phyloP scores from a whole-genome alignment of 2,888 invertebrate genomes.

The Ectropis crepuscularia region DNA sequence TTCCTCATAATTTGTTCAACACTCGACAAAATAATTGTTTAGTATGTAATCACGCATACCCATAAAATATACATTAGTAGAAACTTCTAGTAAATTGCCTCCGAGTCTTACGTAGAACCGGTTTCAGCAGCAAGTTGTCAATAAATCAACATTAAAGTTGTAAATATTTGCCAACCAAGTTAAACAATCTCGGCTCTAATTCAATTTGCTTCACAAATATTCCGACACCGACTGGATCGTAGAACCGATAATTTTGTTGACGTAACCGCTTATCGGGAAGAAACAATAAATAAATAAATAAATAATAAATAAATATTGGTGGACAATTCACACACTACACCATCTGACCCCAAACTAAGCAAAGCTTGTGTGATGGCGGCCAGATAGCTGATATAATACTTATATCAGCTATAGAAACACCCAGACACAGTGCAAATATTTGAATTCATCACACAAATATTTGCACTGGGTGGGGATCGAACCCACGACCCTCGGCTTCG shows the following conservation, averaged over 20 bases:
- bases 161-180: constrained; percentile 65
- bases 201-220: constrained; percentile 67
- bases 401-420: too few relatives aligned
- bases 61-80: not conserved
- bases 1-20: too few relatives aligned
- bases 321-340: too few relatives aligned
- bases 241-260: constrained; percentile 56
- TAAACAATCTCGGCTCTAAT: constrained; percentile 64
- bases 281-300: constrained; percentile 22
- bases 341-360: too few relatives aligned
- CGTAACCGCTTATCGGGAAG: constrained; percentile 19
- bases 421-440: too few relatives aligned
- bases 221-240: constrained; percentile 46
- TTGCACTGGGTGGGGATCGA: too few relatives aligned
- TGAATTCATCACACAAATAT: too few relatives aligned
- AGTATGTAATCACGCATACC: not conserved
- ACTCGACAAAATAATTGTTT: not conserved
- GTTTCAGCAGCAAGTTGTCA: constrained; percentile 21
- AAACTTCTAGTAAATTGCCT: constrained; percentile 3
- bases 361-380: too few relatives aligned
- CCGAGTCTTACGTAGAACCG: not conserved
- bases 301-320: too few relatives aligned
- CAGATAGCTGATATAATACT: too few relatives aligned
- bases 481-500: too few relatives aligned
- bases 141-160: constrained; percentile 55